Conservation (phyloP, 2,113 vertebrate genomes). For the Saccopteryx leptura region DNA sequence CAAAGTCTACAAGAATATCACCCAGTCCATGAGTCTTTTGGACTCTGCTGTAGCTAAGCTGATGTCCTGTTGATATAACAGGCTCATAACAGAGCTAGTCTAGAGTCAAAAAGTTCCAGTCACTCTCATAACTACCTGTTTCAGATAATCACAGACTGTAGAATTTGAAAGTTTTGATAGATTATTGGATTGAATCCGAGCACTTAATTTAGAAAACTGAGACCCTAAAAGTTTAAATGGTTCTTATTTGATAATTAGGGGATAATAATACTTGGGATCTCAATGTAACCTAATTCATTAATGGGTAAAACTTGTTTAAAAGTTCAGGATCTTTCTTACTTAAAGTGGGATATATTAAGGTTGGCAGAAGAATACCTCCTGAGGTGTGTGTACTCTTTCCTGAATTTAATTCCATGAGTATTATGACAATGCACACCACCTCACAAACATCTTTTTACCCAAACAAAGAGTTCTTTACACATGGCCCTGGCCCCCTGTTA, state of each 20-base stretch:
- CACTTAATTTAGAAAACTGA: background rate
- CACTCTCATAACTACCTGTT: background rate
- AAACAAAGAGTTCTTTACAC: background rate
- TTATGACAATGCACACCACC: background rate
- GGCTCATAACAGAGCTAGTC: background rate
- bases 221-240: background rate
- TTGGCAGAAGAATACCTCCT: background rate
- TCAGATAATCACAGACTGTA: constrained; percentile 40
- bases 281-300: background rate
- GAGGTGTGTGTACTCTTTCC: background rate
- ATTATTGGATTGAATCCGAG: background rate
- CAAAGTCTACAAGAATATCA: constrained; percentile 73
- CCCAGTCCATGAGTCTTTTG: constrained; percentile 43
- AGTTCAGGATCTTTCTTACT: background rate
- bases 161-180: background rate
- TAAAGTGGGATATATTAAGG: constrained; percentile 11
- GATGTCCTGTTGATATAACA: constrained; percentile 49
- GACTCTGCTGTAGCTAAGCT: constrained; percentile 53
- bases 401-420: background rate
- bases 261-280: background rate
- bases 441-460: background rate
- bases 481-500: background rate
- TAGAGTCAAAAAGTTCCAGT: background rate
- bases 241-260: constrained; percentile 39
- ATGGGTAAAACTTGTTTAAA: constrained; percentile 38